Percentiles rank a stretch among this genome's conserved stretches.
Conservation (phyloP, 2,113 vertebrate species). For the Microcebus murinus region DNA sequence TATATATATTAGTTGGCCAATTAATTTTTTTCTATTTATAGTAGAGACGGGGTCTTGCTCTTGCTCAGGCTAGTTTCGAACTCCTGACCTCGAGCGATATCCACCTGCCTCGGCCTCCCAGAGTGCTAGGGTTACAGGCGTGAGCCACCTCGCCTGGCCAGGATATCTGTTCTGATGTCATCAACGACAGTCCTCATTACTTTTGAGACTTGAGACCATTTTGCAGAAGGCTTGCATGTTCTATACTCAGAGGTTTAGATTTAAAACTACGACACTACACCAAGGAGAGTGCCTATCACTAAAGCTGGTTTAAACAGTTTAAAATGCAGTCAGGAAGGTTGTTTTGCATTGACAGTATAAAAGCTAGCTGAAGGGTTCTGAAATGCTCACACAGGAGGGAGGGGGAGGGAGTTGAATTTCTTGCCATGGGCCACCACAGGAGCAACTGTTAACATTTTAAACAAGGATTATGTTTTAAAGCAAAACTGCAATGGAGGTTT, state of each 20-base stretch:
- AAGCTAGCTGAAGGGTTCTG: neutral
- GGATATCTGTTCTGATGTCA: neutral
- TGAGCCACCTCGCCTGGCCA: too few relatives aligned
- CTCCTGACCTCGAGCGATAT: too few relatives aligned
- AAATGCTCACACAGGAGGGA: neutral
- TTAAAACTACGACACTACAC: neutral
- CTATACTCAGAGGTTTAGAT: neutral
- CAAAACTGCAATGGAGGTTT: slow-evolving; percentile 72
- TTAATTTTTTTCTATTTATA: too few relatives aligned
- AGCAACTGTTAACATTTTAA: slow-evolving; percentile 73
- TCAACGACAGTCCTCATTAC: neutral
- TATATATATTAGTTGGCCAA: too few relatives aligned
- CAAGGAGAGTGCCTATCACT: neutral
- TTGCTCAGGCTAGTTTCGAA: too few relatives aligned
- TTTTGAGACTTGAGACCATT: neutral
- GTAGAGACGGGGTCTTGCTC: too few relatives aligned
- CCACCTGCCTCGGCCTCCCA: too few relatives aligned
- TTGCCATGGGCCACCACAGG: slow-evolving; percentile 34
- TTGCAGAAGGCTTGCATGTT: neutral
- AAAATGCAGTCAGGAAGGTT: slow-evolving; percentile 22
- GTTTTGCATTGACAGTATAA: slow-evolving; percentile 24
- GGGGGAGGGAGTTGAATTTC: slow-evolving; percentile 19
- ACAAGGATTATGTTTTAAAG: slow-evolving; percentile 76
- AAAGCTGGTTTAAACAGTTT: neutral
- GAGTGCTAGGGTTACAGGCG: too few relatives aligned